phyloP scores from a whole-genome alignment of 2,113 vertebrate species.

The Terrapene triunguis region DNA sequence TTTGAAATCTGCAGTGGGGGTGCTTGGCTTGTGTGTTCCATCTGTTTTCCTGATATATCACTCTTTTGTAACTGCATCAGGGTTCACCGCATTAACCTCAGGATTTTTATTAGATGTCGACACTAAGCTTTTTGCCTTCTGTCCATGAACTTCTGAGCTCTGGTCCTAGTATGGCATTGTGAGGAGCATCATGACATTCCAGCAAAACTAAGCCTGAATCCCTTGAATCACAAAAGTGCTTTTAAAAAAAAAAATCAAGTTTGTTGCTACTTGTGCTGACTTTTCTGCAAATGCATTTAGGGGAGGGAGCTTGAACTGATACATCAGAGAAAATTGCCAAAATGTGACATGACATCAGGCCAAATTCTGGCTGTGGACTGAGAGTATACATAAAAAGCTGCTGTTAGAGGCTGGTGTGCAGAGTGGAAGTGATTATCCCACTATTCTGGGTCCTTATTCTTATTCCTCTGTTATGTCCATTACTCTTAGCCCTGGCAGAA shows the following conservation, averaged over 20 bases:
- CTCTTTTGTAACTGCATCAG: background rate
- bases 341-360: background rate
- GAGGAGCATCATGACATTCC: background rate
- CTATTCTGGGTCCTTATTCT: background rate
- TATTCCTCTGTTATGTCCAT: background rate
- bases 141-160: background rate
- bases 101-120: background rate
- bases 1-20: background rate
- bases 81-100: background rate
- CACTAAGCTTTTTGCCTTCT: background rate
- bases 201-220: background rate
- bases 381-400: background rate
- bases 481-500: background rate
- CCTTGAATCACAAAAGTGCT: background rate
- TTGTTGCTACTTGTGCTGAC: background rate
- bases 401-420: background rate
- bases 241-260: background rate
- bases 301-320: background rate
- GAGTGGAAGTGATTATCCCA: background rate
- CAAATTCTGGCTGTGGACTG: background rate
- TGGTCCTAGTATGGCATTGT: background rate
- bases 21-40: background rate
- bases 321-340: background rate
- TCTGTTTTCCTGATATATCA: background rate
- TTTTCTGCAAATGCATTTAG: background rate